A percentile compares a stretch with the other conserved stretches of the same genome.
Evolutionary conservation across 92 coral and sea anemone genomes (phyloP).

Genomic region (Zoanthus gigantus): DNA sequence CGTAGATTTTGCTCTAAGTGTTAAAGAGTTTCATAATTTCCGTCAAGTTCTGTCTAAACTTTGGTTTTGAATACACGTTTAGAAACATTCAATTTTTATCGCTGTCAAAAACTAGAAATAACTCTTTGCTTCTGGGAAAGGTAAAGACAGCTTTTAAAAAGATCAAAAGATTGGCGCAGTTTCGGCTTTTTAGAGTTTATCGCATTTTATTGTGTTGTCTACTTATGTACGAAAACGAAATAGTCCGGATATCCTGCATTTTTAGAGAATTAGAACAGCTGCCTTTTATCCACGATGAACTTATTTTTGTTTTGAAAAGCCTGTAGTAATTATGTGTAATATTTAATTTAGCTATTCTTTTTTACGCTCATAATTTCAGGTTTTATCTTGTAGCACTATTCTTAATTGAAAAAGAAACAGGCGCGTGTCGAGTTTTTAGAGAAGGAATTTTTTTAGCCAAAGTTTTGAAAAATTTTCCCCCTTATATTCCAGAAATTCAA

Average conservation of each 20-base stretch:
- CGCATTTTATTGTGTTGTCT: conserved; percentile 74
- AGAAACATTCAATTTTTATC: conserved; percentile 30
- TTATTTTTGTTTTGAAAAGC: conserved; percentile 90
- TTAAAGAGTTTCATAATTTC: conserved; percentile 4
- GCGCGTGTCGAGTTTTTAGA: conserved; percentile 17
- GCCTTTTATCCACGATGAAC: conserved; percentile 77
- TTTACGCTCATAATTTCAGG: conserved; percentile 84
- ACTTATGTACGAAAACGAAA: conserved; percentile 79
- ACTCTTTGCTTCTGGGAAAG: conserved; percentile 44
- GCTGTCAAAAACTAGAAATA: conserved; percentile 8
- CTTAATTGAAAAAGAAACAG: conserved; percentile 80
- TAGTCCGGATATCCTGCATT: conserved; percentile 84
- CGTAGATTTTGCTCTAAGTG: conserved; percentile 6
- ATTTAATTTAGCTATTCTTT: conserved; percentile 87
- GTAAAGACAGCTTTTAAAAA: conserved; percentile 56
- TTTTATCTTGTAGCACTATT: conserved; percentile 73
- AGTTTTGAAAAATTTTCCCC: background rate
- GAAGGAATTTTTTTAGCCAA: conserved; percentile 19
- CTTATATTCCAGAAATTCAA: conserved; percentile 19
- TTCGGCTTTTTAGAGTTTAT: conserved; percentile 61
- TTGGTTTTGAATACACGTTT: conserved; percentile 6
- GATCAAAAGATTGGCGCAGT: conserved; percentile 74
- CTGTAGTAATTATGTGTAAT: conserved; percentile 96
- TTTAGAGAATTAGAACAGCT: conserved; percentile 77
- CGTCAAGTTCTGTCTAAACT: conserved; percentile 14